phyloP scores from a whole-genome alignment of 2,797 vertebrate species.

The Phoebastria nigripes region DNA sequence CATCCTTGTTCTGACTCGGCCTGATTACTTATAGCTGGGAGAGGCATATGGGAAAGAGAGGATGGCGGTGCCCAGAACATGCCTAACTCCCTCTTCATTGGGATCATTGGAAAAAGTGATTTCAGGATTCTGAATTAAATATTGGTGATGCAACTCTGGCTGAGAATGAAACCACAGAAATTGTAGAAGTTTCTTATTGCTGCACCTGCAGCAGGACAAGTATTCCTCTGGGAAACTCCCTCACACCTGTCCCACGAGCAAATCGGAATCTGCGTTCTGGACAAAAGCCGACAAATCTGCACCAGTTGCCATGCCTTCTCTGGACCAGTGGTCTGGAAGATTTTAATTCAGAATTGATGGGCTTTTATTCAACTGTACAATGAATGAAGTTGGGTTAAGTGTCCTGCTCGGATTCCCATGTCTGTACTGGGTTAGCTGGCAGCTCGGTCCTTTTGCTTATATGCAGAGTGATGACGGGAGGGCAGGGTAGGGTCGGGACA shows the following conservation, averaged over 20 bases:
- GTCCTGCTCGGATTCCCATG: not conserved
- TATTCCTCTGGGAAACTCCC: not conserved
- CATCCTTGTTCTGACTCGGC: not conserved
- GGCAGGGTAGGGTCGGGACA: accelerated
- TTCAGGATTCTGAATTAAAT: not conserved
- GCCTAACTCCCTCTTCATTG: not conserved
- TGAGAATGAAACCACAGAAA: not conserved
- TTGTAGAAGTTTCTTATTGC: not conserved
- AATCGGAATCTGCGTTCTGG: not conserved
- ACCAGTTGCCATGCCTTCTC: not conserved
- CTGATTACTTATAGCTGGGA: not conserved
- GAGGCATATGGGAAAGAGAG: not conserved
- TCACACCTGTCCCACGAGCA: not conserved
- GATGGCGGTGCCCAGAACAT: not conserved
- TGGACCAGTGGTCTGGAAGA: not conserved
- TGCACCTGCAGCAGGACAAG: not conserved
- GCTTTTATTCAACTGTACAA: not conserved
- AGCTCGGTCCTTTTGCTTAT: not conserved
- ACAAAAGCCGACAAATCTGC: not conserved
- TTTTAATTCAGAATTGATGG: not conserved
- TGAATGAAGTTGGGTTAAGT: not conserved
- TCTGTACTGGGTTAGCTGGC: not conserved
- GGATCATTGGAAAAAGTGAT: not conserved
- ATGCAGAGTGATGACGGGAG: not conserved
- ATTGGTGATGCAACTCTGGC: not conserved